Percentiles rank a stretch among this genome's conserved stretches.
Conservation (phyloP, 2,797 vertebrate species). For the Ficedula albicollis region DNA sequence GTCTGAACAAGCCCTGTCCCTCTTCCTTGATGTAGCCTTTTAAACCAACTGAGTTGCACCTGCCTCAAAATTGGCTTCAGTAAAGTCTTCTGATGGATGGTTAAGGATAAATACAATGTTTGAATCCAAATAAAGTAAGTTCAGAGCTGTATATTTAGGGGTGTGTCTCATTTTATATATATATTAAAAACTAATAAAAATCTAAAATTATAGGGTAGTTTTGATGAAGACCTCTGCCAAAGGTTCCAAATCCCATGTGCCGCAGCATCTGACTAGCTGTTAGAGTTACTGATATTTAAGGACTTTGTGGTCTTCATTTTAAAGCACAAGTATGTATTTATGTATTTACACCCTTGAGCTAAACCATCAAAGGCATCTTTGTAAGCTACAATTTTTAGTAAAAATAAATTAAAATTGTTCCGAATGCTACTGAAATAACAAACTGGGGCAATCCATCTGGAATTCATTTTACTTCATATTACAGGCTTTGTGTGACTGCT, state of each 20-base stretch:
- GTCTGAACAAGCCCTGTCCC: neutral
- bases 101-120: neutral
- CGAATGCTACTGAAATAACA: constrained; percentile 55
- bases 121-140: neutral
- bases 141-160: neutral
- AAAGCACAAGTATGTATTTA: constrained; percentile 5
- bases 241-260: neutral
- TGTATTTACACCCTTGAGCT: constrained; percentile 36
- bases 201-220: neutral
- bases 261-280: neutral
- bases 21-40: neutral
- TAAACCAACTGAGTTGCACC: neutral
- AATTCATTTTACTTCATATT: constrained; percentile 61
- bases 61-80: neutral
- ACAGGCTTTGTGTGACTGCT: constrained; percentile 49
- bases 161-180: neutral
- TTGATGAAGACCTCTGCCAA: neutral
- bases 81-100: neutral
- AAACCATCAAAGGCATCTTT: constrained; percentile 47
- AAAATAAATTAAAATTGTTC: constrained; percentile 64
- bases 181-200: neutral
- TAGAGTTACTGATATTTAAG: neutral
- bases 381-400: constrained; percentile 49
- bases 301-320: constrained; percentile 13
- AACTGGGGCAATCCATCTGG: constrained; percentile 59